These are phyloP conservation scores for Agapetus fuscipes DNA, from an alignment of 2,888 invertebrate species.

Conservation along the genomic window DNA sequence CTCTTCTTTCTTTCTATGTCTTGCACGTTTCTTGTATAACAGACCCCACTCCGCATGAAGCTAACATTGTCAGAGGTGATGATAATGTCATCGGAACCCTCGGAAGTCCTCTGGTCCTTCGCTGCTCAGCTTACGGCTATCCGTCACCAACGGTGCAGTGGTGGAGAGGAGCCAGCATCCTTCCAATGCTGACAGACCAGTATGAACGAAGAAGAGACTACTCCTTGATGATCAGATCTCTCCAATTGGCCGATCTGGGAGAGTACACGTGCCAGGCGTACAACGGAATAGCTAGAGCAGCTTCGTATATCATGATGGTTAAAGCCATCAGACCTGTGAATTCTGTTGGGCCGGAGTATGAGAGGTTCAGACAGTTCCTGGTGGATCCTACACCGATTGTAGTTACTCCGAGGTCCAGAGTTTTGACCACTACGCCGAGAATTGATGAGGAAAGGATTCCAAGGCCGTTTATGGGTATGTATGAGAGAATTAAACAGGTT, in stretches of 20 bases:
- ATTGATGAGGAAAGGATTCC: too few species aligned
- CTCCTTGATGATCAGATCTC: conserved; percentile 62
- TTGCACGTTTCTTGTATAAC: conserved; percentile 2
- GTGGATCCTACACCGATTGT: conserved; percentile 38
- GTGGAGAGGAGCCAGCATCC: conserved; percentile 70
- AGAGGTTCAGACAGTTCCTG: conserved; percentile 49
- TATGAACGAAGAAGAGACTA: conserved; percentile 67
- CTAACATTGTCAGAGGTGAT: conserved; percentile 55
- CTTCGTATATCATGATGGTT: conserved; percentile 65
- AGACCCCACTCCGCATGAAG: conserved; percentile 51
- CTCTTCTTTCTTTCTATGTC: not conserved
- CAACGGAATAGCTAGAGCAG: conserved; percentile 69
- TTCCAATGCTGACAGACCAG: conserved; percentile 58
- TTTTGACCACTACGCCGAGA: too few species aligned
- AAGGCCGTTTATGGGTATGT: too few species aligned
- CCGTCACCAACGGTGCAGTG: conserved; percentile 73
- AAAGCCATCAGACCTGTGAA: conserved; percentile 63
- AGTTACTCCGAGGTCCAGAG: conserved; percentile 27
- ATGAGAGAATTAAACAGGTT: too few species aligned
- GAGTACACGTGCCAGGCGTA: conserved; percentile 85
- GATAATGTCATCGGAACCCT: conserved; percentile 59
- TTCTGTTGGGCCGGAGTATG: conserved; percentile 45
- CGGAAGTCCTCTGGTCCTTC: conserved; percentile 58
- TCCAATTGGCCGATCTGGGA: conserved; percentile 65
- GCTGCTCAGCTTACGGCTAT: conserved; percentile 75